phyloP scores from a whole-genome alignment of 1,140 invertebrate genomes.

The Drosophila lowei region DNA sequence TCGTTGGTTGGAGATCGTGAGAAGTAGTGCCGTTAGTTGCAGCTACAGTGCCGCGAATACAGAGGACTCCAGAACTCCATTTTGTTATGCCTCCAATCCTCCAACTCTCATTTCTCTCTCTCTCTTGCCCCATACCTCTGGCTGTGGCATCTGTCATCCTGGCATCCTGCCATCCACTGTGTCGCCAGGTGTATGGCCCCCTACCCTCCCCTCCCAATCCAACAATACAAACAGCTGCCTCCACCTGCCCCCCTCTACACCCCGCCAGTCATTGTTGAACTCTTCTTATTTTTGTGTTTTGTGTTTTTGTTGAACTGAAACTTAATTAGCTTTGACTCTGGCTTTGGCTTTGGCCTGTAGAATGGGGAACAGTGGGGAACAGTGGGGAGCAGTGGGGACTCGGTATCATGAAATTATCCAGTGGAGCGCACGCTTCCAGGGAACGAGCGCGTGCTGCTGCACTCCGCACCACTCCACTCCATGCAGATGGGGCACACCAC shows the following conservation, averaged over 20 bases:
- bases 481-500: too few species aligned
- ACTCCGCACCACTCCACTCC: too few species aligned
- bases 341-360: constrained; percentile 9
- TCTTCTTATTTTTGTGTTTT: constrained; percentile 19
- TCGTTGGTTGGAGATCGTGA: constrained; percentile 60
- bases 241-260: constrained; percentile 6
- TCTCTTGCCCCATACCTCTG: constrained; percentile 21
- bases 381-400: neutral
- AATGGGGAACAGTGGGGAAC: neutral
- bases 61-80: too few species aligned
- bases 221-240: constrained; percentile 14
- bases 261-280: constrained; percentile 14
- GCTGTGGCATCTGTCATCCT: neutral
- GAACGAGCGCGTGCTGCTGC: too few species aligned
- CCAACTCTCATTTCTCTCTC: too few species aligned
- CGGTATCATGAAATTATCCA: constrained; percentile 37
- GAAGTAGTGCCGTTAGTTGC: constrained; percentile 45
- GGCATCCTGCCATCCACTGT: too few species aligned
- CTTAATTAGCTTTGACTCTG: constrained; percentile 73
- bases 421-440: constrained; percentile 47
- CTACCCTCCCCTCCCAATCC: neutral
- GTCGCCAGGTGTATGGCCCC: constrained; percentile 35
- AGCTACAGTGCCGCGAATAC: too few species aligned
- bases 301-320: constrained; percentile 9
- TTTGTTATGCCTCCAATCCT: too few species aligned